Evolutionary conservation across 2,888 invertebrate species (phyloP).

Genomic region (Hirtodrosophila alboralis): DNA sequence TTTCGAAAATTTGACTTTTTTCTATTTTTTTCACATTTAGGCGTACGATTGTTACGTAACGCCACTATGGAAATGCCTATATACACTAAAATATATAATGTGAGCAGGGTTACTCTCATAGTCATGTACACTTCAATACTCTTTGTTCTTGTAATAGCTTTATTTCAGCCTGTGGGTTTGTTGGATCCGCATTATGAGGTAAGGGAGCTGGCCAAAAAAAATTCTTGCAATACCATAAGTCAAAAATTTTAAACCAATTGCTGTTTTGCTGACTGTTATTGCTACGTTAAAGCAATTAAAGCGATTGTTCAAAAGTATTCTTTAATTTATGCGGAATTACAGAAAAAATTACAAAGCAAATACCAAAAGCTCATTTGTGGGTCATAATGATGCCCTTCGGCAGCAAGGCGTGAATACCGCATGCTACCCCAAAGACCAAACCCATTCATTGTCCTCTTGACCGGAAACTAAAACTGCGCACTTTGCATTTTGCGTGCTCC

Average conservation of each 20-base stretch:
- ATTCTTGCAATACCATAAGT: background rate
- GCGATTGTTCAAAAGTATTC: constrained; percentile 6
- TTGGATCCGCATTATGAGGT: too few species aligned
- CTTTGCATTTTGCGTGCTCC: constrained; percentile 26
- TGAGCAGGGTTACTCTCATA: too few species aligned
- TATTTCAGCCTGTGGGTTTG: too few species aligned
- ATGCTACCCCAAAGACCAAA: background rate
- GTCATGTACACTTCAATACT: too few species aligned
- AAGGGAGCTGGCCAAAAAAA: too few species aligned
- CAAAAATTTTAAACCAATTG: constrained; percentile 18
- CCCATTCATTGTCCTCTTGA: constrained; percentile 5
- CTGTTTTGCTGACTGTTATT: constrained; percentile 6
- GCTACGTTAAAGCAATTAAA: constrained; percentile 17
- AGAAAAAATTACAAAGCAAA: constrained; percentile 1
- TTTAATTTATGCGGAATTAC: constrained; percentile 30
- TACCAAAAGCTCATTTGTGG: constrained; percentile 40
- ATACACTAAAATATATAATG: too few species aligned
- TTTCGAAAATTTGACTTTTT: too few species aligned
- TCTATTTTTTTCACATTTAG: too few species aligned
- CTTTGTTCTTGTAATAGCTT: too few species aligned
- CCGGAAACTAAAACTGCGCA: constrained; percentile 18
- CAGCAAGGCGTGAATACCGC: constrained; percentile 20
- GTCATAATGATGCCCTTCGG: constrained; percentile 21
- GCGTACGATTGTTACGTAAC: too few species aligned
- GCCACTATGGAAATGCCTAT: too few species aligned